phyloP scores from a whole-genome alignment of 2,113 vertebrate species.

The Forbesichthys papilliferus region DNA sequence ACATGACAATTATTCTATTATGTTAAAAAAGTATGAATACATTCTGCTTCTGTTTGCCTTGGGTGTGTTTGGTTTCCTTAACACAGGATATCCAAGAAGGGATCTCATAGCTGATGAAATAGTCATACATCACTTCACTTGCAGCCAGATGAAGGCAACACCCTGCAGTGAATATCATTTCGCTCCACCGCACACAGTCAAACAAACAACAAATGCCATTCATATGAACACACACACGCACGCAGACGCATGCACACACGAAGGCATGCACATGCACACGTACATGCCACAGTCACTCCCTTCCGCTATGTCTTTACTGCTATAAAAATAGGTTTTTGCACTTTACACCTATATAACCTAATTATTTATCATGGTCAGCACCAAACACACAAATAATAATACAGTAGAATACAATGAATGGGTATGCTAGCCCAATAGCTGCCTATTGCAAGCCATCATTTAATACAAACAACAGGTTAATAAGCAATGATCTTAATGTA shows the following conservation, averaged over 20 bases:
- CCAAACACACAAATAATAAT: no score
- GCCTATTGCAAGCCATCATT: no score
- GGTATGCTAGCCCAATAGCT: no score
- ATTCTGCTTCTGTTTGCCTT: no score
- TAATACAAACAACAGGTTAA: no score
- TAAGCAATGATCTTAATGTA: no score
- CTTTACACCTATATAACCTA: conserved; percentile 5
- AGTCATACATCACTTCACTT: conserved; percentile 4
- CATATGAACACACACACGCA: conserved; percentile 4
- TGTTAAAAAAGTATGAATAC: no score
- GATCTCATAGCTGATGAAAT: background rate
- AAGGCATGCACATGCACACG: conserved; percentile 3
- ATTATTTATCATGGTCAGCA: no score
- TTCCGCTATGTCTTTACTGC: conserved; percentile 36
- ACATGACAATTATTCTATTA: no score
- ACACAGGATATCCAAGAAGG: no score
- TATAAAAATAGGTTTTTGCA: conserved; percentile 38
- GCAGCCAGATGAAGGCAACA: background rate
- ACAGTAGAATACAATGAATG: no score
- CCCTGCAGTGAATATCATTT: background rate
- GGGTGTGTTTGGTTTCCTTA: no score
- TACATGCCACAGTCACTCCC: conserved; percentile 21
- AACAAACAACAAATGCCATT: background rate
- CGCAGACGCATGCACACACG: conserved; percentile 4
- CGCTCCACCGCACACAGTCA: conserved; percentile 14